Conservation (phyloP, 2,113 vertebrate species). For the Dasypus novemcinctus region DNA sequence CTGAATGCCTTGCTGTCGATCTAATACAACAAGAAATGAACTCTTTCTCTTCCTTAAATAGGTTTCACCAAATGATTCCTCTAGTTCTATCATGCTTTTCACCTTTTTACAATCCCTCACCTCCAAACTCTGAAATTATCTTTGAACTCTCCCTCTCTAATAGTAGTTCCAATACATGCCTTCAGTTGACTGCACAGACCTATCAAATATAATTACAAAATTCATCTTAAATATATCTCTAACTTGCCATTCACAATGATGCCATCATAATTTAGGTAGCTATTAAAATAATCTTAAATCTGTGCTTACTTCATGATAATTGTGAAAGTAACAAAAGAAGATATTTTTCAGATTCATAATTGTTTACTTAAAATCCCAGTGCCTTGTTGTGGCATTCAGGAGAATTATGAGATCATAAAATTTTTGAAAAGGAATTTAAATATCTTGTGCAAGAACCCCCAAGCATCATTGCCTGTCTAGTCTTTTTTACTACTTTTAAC, state of each 20-base stretch:
- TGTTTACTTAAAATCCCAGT: conserved; percentile 40
- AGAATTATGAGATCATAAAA: conserved; percentile 15
- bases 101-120: background rate
- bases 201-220: conserved; percentile 15
- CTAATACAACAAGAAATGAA: conserved; percentile 24
- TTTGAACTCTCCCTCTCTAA: conserved; percentile 13
- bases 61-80: background rate
- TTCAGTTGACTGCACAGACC: background rate
- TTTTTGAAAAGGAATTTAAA: conserved; percentile 26
- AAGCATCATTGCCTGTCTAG: conserved; percentile 1
- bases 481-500: conserved; percentile 9
- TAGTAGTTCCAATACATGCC: background rate
- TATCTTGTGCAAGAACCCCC: background rate
- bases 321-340: conserved; percentile 55
- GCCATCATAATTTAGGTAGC: background rate
- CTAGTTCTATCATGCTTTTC: background rate
- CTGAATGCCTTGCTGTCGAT: conserved; percentile 14
- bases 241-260: background rate
- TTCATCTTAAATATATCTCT: conserved; percentile 20
- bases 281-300: conserved; percentile 48
- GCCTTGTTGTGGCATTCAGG: background rate
- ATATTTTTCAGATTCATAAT: conserved; percentile 42
- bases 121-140: conserved; percentile 31
- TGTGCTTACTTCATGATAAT: background rate
- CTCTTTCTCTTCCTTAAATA: conserved; percentile 27